These are phyloP conservation scores for Vireo griseus DNA, from an alignment of 2,797 vertebrate genomes.

Conservation along the genomic window DNA sequence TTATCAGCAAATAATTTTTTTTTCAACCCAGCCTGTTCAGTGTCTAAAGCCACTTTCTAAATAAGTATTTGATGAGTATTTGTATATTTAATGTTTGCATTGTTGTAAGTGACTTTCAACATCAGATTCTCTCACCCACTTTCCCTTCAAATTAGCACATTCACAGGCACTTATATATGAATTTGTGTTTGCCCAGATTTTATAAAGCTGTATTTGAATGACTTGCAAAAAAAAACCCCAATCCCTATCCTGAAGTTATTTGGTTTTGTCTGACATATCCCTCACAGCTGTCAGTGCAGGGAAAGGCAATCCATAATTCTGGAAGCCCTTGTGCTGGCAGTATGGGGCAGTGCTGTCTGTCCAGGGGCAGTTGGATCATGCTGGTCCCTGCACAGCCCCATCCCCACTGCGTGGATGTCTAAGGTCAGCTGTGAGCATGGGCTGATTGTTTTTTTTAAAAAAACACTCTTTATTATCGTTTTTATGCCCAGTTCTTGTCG, in stretches of 20 bases:
- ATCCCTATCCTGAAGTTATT: neutral
- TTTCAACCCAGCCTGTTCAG: neutral
- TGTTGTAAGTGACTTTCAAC: conserved; percentile 15
- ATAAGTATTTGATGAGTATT: conserved; percentile 26
- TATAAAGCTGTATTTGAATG: neutral
- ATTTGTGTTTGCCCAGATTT: fast-evolving
- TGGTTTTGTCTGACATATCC: neutral
- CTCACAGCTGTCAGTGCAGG: neutral
- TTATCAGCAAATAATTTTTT: neutral
- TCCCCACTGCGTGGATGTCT: fast-evolving
- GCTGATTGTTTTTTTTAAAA: neutral
- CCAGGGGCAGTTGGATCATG: fast-evolving
- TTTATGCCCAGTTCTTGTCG: neutral
- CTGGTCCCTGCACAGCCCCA: neutral
- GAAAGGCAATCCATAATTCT: neutral
- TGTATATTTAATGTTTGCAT: conserved; percentile 26
- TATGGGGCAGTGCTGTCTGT: neutral
- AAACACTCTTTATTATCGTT: neutral
- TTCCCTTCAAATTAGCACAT: neutral
- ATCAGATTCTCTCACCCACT: neutral
- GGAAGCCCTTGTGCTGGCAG: neutral
- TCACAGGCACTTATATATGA: neutral
- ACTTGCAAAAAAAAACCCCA: neutral
- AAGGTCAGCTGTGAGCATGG: fast-evolving
- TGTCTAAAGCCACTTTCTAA: neutral